Percentiles rank a stretch among this genome's conserved stretches.
Conservation (phyloP, 2,797 vertebrate species). For the Geotrypetes seraphini region DNA sequence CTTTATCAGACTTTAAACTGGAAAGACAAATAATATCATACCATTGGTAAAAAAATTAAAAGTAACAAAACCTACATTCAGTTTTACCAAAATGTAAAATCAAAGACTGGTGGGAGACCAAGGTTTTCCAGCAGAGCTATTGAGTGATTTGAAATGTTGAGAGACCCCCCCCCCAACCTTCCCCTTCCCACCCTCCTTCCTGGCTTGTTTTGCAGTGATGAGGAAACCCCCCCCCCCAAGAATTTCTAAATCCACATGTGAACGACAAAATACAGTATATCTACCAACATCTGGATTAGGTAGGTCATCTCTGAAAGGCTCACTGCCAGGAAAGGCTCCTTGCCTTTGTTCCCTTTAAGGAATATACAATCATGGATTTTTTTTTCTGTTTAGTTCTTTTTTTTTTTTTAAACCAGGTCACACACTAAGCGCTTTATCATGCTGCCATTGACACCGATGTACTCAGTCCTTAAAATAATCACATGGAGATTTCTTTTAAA, state of each 20-base stretch:
- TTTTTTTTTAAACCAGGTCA: slow-evolving; percentile 35
- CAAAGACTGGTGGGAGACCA: slow-evolving; percentile 56
- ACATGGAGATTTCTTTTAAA: slow-evolving; percentile 16
- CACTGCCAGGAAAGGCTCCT: slow-evolving; percentile 81
- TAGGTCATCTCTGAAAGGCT: slow-evolving; percentile 64
- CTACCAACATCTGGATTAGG: slow-evolving; percentile 72
- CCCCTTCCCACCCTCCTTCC: slow-evolving; percentile 38
- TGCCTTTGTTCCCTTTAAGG: slow-evolving; percentile 58
- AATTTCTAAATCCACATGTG: slow-evolving; percentile 72
- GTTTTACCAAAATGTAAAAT: slow-evolving; percentile 68
- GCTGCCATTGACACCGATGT: slow-evolving; percentile 40
- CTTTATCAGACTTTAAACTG: slow-evolving; percentile 59
- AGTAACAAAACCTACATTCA: slow-evolving; percentile 73
- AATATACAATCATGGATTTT: slow-evolving; percentile 38
- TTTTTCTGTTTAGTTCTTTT: no score
- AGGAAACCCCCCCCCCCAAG: slow-evolving; percentile 68
- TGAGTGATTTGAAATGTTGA: slow-evolving; percentile 70
- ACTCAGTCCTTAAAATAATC: slow-evolving; percentile 33
- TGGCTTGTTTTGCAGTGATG: slow-evolving; percentile 65
- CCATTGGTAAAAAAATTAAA: slow-evolving; percentile 57
- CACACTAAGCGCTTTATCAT: slow-evolving; percentile 53
- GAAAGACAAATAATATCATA: slow-evolving; percentile 65
- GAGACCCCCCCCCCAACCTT: slow-evolving; percentile 71
- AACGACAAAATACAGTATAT: slow-evolving; percentile 86
- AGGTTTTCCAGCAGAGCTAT: slow-evolving; percentile 57